Evolutionary conservation across 1,140 invertebrate species (phyloP).

Genomic region (Sycophila sp.): DNA sequence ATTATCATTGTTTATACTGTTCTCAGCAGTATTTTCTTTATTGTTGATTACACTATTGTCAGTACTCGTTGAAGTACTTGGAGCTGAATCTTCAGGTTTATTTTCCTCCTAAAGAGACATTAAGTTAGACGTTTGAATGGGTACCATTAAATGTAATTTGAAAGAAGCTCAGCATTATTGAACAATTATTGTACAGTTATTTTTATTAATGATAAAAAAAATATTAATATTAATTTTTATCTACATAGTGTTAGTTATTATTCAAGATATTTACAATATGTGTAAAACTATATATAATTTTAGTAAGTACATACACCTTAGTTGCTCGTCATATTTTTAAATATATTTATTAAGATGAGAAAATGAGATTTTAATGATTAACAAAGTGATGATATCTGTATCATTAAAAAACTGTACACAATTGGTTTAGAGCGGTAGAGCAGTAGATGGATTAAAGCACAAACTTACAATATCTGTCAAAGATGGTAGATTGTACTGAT

Average conservation of each 20-base stretch:
- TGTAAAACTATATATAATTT: no score
- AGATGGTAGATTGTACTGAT: conserved; percentile 60
- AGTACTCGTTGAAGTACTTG: conserved; percentile 49
- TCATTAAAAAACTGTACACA: conserved; percentile 26
- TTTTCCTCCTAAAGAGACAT: conserved; percentile 52
- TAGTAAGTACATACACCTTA: no score
- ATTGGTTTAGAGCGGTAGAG: conserved; percentile 48
- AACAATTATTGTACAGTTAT: conserved; percentile 23
- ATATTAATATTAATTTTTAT: not conserved
- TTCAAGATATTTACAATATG: no score
- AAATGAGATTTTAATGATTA: not conserved
- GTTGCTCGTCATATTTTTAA: no score
- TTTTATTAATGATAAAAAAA: not conserved
- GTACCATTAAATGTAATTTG: conserved; percentile 41
- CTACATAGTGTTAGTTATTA: no score
- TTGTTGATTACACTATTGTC: conserved; percentile 25
- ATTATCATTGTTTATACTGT: conserved; percentile 27
- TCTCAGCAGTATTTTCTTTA: not conserved
- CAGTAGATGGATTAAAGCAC: conserved; percentile 47
- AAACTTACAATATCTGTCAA: conserved; percentile 61
- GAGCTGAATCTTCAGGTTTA: conserved; percentile 47
- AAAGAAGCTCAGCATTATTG: not conserved
- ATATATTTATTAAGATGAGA: not conserved
- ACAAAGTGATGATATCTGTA: no score
- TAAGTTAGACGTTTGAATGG: conserved; percentile 50